A percentile compares a stretch with the other conserved stretches of the same genome.
phyloP scores from a whole-genome alignment of 1,140 invertebrate genomes.

The Nasonia longicornis region DNA sequence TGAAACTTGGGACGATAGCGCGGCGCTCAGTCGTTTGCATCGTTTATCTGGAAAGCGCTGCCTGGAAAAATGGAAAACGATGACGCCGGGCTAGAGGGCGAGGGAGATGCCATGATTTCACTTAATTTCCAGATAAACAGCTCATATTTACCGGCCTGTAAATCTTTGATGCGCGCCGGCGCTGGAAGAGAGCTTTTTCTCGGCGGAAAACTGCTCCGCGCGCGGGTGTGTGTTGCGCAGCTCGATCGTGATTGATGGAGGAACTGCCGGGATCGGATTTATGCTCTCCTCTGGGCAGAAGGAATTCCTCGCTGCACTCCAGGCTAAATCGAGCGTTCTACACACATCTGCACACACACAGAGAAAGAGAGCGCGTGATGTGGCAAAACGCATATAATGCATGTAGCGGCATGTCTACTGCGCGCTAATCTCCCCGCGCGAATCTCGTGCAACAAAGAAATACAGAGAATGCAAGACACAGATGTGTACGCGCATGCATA shows the following conservation, averaged over 20 bases:
- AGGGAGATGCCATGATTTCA: background rate
- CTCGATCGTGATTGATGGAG: conserved; percentile 3
- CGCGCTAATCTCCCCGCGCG: background rate
- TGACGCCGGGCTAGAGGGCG: background rate
- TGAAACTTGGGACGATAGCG: background rate
- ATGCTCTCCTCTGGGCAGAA: background rate
- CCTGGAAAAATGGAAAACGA: conserved; percentile 4
- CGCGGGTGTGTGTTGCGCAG: background rate
- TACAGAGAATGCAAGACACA: background rate
- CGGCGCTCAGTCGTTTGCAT: conserved; percentile 6
- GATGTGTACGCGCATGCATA: background rate
- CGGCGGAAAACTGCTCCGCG: background rate
- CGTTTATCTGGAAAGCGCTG: background rate
- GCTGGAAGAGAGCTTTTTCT: background rate
- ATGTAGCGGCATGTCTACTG: too few relatives aligned
- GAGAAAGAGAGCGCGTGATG: too few relatives aligned
- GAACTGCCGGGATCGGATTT: background rate
- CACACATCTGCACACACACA: background rate
- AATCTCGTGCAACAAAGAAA: background rate
- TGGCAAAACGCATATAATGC: too few relatives aligned
- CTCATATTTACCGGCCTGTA: background rate
- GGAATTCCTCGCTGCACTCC: background rate
- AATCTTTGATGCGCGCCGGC: background rate
- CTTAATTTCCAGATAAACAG: conserved; percentile 25
- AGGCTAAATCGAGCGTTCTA: background rate